phyloP scores from a whole-genome alignment of 92 coral and sea anemone genomes.

The Phenganax marumi region DNA sequence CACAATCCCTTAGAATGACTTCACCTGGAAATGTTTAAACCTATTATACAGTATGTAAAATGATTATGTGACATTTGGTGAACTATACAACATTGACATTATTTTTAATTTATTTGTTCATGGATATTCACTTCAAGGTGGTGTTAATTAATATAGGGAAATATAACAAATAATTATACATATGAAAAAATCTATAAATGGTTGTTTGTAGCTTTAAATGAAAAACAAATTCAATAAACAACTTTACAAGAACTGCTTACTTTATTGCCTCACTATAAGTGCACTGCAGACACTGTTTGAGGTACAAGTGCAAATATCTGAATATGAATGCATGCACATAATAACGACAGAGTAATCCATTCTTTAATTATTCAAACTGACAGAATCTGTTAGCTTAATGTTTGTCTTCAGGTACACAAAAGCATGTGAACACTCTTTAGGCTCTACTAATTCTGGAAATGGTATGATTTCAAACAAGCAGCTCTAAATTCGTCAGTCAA shows the following conservation, averaged over 20 bases:
- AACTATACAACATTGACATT: slow-evolving; percentile 8
- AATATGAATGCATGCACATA: background rate
- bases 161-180: background rate
- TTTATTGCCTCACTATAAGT: background rate
- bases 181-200: background rate
- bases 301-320: background rate
- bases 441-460: slow-evolving; percentile 30
- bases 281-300: background rate
- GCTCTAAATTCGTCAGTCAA: slow-evolving; percentile 22
- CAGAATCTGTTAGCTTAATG: background rate
- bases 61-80: background rate
- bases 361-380: background rate
- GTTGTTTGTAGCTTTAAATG: background rate
- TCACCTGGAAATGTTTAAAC: background rate
- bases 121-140: background rate
- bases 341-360: background rate
- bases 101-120: background rate
- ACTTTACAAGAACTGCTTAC: background rate
- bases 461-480: slow-evolving; percentile 24
- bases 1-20: background rate
- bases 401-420: slow-evolving; percentile 31
- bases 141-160: background rate
- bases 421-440: slow-evolving; percentile 14
- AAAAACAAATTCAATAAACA: background rate
- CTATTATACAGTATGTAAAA: background rate